phyloP scores from a whole-genome alignment of 2,113 vertebrate species.

The Tragelaphus scriptus region DNA sequence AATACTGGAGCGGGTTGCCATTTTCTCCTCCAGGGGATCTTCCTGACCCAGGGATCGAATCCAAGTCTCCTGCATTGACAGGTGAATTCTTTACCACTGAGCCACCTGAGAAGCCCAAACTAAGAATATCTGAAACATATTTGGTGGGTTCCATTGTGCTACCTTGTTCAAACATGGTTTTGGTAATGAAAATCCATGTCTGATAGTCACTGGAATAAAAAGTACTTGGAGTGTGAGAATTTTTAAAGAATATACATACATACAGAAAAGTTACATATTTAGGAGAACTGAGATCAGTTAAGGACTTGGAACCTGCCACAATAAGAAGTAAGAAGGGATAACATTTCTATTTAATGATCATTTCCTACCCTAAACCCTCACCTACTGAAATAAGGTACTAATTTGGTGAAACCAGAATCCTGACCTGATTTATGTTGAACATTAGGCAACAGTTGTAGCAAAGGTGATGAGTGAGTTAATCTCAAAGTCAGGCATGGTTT shows the following conservation, averaged over 20 bases:
- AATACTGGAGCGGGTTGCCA: background rate
- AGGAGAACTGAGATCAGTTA: background rate
- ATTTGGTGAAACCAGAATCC: background rate
- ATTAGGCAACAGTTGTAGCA: background rate
- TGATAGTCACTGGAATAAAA: background rate
- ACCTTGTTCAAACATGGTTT: background rate
- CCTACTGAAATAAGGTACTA: background rate
- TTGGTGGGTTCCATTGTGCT: background rate
- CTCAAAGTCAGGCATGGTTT: slow-evolving; percentile 1
- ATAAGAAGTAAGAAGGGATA: background rate
- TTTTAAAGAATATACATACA: background rate
- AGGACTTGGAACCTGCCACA: background rate
- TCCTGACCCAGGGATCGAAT: background rate
- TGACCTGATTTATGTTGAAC: background rate
- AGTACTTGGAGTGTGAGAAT: background rate
- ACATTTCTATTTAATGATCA: background rate
- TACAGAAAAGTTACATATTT: background rate
- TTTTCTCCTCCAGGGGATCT: background rate
- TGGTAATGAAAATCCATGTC: background rate
- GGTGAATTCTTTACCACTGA: background rate
- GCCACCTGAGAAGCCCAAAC: background rate
- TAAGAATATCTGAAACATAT: background rate
- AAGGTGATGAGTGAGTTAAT: background rate
- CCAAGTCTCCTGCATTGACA: background rate
- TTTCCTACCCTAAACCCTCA: background rate